Evolutionary conservation across 2,888 invertebrate species (phyloP), one percentile per base, ranked within the genome.

Genomic region (Eustalomyia histrio): DNA sequence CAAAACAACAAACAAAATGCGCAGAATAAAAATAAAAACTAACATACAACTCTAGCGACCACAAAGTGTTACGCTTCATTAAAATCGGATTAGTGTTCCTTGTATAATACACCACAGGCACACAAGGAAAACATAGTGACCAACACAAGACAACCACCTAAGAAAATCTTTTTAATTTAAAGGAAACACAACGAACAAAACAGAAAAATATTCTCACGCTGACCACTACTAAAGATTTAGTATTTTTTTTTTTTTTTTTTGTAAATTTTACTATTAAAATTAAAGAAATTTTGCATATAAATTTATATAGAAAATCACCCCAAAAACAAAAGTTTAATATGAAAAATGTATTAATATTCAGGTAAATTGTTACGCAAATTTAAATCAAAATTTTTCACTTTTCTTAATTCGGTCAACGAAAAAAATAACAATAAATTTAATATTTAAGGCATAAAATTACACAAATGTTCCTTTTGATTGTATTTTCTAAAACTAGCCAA

Each of bases 11-110:
- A 58, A 55, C n/a, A 16, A 55, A 55, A 53, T 43, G 16, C 16
- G n/a, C n/a, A 47, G 16, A 69, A 75, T 33, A 43, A 50, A 24
- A 3, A 39, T 76, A 35, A 75, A n/a, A 79, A 73, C 29, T 17
- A 43, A 24, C 39, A 24, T 53, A 80, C 53, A 76, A 64, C 58
- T 79, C 74, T 69, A 50, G 76, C 78, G 86, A 89, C 89, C 89
- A 87, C 90, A 90, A 87, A 87, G 83, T 87, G 88, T 86, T 86
- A 86, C 87, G 89, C 89, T 89, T 89, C 89, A 90, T 90, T 89
- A 89, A 89, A 90, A 90, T 88, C 88, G 88, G 89, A 89, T 89
- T 90, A 89, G 86, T 84, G 85, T 83, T 82, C 53, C n/a, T 35
- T 74, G 57, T 52, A 50, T 65, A 39, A 39, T 12, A 73, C 65